Conservation (phyloP, 2,113 vertebrate species). For the Mugil cephalus region DNA sequence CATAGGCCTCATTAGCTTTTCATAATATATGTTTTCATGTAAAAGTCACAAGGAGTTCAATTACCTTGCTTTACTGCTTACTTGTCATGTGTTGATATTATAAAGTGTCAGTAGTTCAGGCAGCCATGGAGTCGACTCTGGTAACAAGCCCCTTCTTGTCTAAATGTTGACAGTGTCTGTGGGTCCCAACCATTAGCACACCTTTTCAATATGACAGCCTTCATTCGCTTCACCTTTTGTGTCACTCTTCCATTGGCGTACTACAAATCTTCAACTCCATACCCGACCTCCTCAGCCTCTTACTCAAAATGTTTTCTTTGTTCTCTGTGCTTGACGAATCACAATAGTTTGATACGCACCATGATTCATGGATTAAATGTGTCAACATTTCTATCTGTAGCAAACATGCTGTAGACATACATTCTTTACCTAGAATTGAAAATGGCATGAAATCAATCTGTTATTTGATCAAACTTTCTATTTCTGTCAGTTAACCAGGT, state of each 20-base stretch:
- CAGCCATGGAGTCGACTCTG: too few species aligned
- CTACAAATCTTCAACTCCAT: too few species aligned
- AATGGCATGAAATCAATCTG: neutral
- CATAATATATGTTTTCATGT: neutral
- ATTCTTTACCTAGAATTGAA: neutral
- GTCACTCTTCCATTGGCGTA: too few species aligned
- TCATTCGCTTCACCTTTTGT: too few species aligned
- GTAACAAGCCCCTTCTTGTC: too few species aligned
- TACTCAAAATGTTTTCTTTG: neutral
- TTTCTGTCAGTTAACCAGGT: conserved; percentile 21
- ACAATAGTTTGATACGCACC: neutral
- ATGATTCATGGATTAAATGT: too few species aligned
- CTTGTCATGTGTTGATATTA: neutral
- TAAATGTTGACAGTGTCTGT: too few species aligned
- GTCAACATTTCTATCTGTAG: neutral
- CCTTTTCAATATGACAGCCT: too few species aligned
- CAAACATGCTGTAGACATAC: neutral
- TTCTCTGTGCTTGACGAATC: neutral
- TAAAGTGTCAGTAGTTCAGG: neutral
- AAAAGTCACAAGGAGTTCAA: conserved; percentile 7
- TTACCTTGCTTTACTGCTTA: neutral
- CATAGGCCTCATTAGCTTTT: too few species aligned
- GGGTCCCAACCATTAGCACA: too few species aligned
- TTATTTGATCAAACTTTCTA: conserved; percentile 13
- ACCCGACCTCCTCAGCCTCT: too few species aligned